These are phyloP conservation scores for Temnothorax nylanderi DNA, from an alignment of 1,140 invertebrate species.

Conservation along the genomic window DNA sequence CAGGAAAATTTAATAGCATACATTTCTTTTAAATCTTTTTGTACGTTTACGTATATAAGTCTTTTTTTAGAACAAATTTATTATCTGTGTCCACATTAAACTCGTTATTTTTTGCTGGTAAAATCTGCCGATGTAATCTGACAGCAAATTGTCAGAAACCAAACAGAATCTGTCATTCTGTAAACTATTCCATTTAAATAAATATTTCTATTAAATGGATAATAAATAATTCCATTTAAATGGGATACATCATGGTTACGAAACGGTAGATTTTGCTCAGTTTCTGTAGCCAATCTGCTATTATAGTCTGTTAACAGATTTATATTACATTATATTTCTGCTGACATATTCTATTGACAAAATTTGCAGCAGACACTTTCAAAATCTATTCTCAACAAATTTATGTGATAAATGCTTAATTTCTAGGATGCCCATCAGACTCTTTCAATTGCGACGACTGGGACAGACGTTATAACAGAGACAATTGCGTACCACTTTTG, in stretches of 20 bases:
- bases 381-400: background rate
- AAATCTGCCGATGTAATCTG: background rate
- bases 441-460: conserved; percentile 89
- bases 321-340: too few relatives aligned
- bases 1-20: background rate
- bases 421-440: conserved; percentile 87
- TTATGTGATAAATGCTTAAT: background rate
- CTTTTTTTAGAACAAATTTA: too few relatives aligned
- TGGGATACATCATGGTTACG: too few relatives aligned
- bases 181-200: background rate
- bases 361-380: too few relatives aligned
- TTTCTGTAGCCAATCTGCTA: too few relatives aligned
- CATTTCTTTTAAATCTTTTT: background rate
- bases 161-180: background rate
- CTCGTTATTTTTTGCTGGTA: too few relatives aligned
- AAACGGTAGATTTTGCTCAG: too few relatives aligned
- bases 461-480: conserved; percentile 77
- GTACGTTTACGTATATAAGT: background rate
- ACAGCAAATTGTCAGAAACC: background rate
- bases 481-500: conserved; percentile 87
- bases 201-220: background rate
- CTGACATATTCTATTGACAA: too few relatives aligned
- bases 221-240: too few relatives aligned
- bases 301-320: too few relatives aligned
- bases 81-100: too few relatives aligned